These are phyloP conservation scores for Formica aserva DNA, from an alignment of 2,888 invertebrate species.

Conservation along the genomic window DNA sequence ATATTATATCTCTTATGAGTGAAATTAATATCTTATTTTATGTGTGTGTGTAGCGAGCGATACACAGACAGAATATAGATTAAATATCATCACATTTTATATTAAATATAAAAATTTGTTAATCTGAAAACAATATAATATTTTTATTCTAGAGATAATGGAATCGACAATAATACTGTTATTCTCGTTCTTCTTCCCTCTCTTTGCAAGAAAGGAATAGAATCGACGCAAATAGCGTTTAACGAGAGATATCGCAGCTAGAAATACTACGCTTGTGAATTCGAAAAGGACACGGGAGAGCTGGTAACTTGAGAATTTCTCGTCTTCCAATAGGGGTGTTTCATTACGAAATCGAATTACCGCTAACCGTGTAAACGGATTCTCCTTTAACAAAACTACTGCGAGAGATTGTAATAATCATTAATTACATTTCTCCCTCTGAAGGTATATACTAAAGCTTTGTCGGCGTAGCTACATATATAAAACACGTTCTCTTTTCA, in stretches of 20 bases:
- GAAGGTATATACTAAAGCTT: background rate
- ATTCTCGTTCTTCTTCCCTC: constrained; percentile 7
- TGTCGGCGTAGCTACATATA: background rate
- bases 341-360: constrained; percentile 44
- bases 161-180: background rate
- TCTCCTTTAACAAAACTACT: constrained; percentile 27
- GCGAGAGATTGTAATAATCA: background rate
- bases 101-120: constrained; percentile 3
- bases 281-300: background rate
- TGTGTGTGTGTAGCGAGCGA: background rate
- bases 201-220: background rate
- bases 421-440: constrained; percentile 35
- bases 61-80: too few species aligned
- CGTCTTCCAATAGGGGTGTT: constrained; percentile 14
- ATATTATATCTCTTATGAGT: background rate
- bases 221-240: background rate
- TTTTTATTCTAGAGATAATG: background rate
- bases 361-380: constrained; percentile 23
- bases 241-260: constrained; percentile 5
- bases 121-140: background rate
- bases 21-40: background rate
- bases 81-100: too few species aligned
- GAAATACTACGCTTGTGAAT: background rate
- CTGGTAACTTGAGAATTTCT: constrained; percentile 15
- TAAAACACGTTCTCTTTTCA: background rate